Evolutionary conservation across 2,888 invertebrate species (phyloP).

Genomic region (Neoscelio sp.): DNA sequence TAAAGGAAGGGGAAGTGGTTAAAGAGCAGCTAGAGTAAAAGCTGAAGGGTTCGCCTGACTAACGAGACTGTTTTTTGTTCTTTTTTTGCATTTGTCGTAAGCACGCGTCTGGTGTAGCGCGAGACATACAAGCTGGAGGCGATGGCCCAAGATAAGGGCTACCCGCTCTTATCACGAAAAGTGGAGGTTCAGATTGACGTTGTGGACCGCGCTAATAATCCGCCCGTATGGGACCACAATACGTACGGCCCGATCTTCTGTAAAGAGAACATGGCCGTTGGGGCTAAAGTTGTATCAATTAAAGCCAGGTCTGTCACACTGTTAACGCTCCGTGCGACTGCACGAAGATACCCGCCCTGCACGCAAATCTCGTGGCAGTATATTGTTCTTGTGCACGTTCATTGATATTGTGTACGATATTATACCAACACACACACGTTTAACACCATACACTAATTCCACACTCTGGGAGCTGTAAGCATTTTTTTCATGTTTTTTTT

Average conservation of each 20-base stretch:
- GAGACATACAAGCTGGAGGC: constrained; percentile 99
- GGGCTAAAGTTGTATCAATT: constrained; percentile 98
- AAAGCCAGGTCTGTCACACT: constrained; percentile 97
- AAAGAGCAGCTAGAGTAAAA: neutral
- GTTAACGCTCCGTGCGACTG: constrained; percentile 82
- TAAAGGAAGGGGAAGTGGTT: constrained; percentile 10
- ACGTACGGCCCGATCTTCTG: constrained; percentile 98
- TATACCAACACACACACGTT: constrained; percentile 71
- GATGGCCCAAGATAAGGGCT: constrained; percentile 99
- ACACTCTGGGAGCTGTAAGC: constrained; percentile 62
- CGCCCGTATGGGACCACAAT: constrained; percentile 98
- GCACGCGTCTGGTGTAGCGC: constrained; percentile 87
- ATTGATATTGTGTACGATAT: constrained; percentile 83
- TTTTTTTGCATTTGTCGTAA: constrained; percentile 85
- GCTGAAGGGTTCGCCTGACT: constrained; percentile 79
- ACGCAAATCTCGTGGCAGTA: constrained; percentile 83
- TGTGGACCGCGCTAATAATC: constrained; percentile 99
- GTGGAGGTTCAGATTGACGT: constrained; percentile 99
- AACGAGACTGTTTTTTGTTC: constrained; percentile 87
- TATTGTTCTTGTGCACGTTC: constrained; percentile 83
- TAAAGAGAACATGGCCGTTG: constrained; percentile 98
- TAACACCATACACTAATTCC: constrained; percentile 58
- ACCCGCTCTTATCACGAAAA: constrained; percentile 96
- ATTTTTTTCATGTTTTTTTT: constrained; percentile 41
- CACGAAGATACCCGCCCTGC: constrained; percentile 82